A percentile compares a stretch with the other conserved stretches of the same genome.
Evolutionary conservation across 1,140 invertebrate species (phyloP).

Genomic region (Pseudomyrmex concolor): DNA sequence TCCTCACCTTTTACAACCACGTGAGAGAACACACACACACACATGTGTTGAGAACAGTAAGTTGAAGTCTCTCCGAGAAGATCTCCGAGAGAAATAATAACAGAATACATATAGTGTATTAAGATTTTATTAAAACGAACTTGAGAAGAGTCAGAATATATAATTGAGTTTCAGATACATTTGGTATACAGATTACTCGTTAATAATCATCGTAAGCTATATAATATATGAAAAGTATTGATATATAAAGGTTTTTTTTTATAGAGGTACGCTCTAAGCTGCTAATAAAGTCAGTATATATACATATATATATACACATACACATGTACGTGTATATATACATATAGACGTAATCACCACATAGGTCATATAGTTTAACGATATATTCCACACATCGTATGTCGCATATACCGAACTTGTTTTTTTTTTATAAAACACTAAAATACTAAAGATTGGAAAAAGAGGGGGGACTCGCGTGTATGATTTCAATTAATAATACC

Average conservation of each 20-base stretch:
- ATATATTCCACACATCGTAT: conserved; percentile 36
- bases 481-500: conserved; percentile 38
- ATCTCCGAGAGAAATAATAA: conserved; percentile 3
- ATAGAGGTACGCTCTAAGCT: conserved; percentile 73
- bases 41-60: too few species aligned
- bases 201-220: conserved; percentile 79
- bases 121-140: conserved; percentile 80
- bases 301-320: too few species aligned
- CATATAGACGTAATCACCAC: conserved; percentile 53
- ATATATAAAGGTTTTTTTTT: conserved; percentile 78
- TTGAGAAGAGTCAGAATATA: conserved; percentile 73
- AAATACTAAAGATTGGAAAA: conserved; percentile 71
- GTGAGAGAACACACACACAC: too few species aligned
- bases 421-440: conserved; percentile 63
- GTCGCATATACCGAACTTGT: background rate
- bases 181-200: conserved; percentile 72
- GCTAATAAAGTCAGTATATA: conserved; percentile 70
- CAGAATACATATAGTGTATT: conserved; percentile 66
- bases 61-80: too few species aligned
- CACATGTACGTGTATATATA: too few species aligned
- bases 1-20: background rate
- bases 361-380: conserved; percentile 69
- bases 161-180: conserved; percentile 76
- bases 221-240: conserved; percentile 77
- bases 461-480: conserved; percentile 64